phyloP scores from a whole-genome alignment of 2,113 vertebrate species.

The Labrus mixtus region DNA sequence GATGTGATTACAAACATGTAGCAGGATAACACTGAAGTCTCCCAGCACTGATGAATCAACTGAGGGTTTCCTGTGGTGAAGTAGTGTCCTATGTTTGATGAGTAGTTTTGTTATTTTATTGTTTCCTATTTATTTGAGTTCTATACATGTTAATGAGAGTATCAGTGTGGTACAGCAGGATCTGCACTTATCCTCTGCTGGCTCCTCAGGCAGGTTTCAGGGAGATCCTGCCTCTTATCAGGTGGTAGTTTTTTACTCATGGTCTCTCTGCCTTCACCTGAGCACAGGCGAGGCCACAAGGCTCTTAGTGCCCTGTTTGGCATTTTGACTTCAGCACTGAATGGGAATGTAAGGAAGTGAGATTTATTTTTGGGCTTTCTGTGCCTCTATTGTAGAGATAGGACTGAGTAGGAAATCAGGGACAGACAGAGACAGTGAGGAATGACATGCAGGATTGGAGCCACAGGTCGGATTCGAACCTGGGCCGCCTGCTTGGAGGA shows the following conservation, averaged over 20 bases:
- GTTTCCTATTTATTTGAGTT: constrained; percentile 16
- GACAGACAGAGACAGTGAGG: no score
- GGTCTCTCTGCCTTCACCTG: constrained; percentile 1
- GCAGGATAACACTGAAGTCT: not conserved
- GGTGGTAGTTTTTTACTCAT: not conserved
- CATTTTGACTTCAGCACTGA: constrained; percentile 19
- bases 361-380: no score
- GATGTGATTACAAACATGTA: constrained; percentile 28
- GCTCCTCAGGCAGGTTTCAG: constrained; percentile 12
- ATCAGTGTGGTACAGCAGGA: not conserved
- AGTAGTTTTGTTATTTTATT: not conserved
- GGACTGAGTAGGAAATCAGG: no score
- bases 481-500: no score
- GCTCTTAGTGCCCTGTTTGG: not conserved
- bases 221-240: not conserved
- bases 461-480: no score
- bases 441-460: no score
- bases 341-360: not conserved
- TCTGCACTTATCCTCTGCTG: constrained; percentile 3
- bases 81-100: constrained; percentile 1
- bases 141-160: constrained; percentile 4
- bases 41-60: not conserved
- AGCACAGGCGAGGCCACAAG: constrained; percentile 24
- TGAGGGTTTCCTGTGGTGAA: constrained; percentile 21
- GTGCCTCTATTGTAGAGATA: no score